These are phyloP conservation scores for Heliconius charithonia DNA, from an alignment of 2,888 invertebrate genomes.

Conservation along the genomic window DNA sequence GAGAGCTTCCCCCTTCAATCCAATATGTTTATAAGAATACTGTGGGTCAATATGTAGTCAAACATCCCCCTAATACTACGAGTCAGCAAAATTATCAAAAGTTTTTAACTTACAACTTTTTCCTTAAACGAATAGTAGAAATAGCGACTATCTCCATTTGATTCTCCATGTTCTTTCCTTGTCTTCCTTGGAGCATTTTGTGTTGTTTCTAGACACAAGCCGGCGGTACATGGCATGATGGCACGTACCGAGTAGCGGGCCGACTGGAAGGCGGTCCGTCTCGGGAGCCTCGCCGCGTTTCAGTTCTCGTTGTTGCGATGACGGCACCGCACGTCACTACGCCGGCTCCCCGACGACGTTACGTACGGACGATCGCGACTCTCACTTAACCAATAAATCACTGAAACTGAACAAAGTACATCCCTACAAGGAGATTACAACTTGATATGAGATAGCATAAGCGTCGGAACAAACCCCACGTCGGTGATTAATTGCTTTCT, in stretches of 20 bases:
- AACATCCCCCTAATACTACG: slow-evolving; percentile 71
- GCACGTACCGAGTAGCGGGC: slow-evolving; percentile 51
- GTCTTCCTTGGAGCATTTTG: slow-evolving; percentile 59
- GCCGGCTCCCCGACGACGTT: slow-evolving; percentile 58
- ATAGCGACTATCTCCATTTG: slow-evolving; percentile 68
- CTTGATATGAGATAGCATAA: slow-evolving; percentile 75
- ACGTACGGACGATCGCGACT: slow-evolving; percentile 72
- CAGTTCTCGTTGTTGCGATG: slow-evolving; percentile 77
- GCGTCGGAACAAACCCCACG: slow-evolving; percentile 56
- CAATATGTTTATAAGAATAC: slow-evolving; percentile 79
- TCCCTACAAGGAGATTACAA: slow-evolving; percentile 75
- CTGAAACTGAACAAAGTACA: slow-evolving; percentile 68
- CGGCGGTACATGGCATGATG: slow-evolving; percentile 54
- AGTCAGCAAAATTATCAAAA: slow-evolving; percentile 80
- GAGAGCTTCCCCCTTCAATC: slow-evolving; percentile 80
- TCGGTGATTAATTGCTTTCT: slow-evolving; percentile 73
- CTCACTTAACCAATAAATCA: slow-evolving; percentile 77
- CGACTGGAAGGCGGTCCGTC: slow-evolving; percentile 60
- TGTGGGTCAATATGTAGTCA: slow-evolving; percentile 77
- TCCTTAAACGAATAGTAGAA: slow-evolving; percentile 66
- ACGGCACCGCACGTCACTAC: slow-evolving; percentile 69
- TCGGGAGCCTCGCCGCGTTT: slow-evolving; percentile 50
- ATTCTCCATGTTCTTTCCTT: slow-evolving; percentile 62
- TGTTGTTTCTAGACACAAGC: slow-evolving; percentile 51
- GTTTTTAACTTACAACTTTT: slow-evolving; percentile 81